Percentiles rank a stretch among this genome's conserved stretches.
Conservation (phyloP, 2,113 vertebrate species). For the Chloebia gouldiae region DNA sequence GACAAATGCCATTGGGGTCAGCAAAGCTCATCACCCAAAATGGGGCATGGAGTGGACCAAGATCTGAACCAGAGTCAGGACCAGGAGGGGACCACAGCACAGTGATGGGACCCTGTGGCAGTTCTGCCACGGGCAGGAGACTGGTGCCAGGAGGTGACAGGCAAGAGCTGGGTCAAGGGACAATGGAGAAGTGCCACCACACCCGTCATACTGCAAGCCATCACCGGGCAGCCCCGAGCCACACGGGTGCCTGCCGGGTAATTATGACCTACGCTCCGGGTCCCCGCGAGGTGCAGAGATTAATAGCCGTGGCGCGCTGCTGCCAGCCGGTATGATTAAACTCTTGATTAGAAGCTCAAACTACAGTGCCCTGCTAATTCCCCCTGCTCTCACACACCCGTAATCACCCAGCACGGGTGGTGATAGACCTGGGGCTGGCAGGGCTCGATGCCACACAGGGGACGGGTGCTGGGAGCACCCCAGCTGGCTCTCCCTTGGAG, state of each 20-base stretch:
- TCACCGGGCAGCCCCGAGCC: neutral
- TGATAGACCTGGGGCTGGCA: accelerated
- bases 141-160: neutral
- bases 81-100: neutral
- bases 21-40: neutral
- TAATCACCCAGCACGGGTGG: neutral
- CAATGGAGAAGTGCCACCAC: neutral
- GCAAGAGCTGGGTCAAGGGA: accelerated
- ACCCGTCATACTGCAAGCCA: accelerated
- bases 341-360: conserved; percentile 60
- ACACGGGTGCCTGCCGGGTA: neutral
- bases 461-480: accelerated
- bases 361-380: conserved; percentile 31
- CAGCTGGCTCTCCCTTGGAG: neutral
- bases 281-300: conserved; percentile 14
- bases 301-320: neutral
- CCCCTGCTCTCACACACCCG: neutral
- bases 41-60: accelerated
- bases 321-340: conserved; percentile 53
- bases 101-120: accelerated
- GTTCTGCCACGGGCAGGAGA: neutral
- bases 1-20: accelerated
- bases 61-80: neutral
- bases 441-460: accelerated
- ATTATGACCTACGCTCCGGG: neutral